phyloP scores from a whole-genome alignment of 2,888 invertebrate species.

The Coleophora deauratella region DNA sequence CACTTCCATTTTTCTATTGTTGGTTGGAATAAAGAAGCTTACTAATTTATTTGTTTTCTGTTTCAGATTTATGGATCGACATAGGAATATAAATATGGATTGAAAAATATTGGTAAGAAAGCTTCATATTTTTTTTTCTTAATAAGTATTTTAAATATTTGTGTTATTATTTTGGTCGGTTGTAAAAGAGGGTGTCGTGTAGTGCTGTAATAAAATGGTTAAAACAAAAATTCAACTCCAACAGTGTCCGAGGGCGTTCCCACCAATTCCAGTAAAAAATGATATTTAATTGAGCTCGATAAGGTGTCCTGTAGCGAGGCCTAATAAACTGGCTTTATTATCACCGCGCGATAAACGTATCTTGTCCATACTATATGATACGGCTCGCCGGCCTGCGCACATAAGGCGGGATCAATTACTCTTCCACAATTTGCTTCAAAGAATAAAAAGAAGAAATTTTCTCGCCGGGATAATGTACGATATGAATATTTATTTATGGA shows the following conservation, averaged over 20 bases:
- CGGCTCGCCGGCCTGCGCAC: conserved; percentile 21
- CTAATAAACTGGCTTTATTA: conserved; percentile 70
- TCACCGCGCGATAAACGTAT: conserved; percentile 50
- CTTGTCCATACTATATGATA: conserved; percentile 25
- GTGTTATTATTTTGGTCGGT: not conserved
- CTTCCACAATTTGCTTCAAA: too few relatives aligned
- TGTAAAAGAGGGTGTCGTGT: conserved; percentile 24
- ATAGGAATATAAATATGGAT: conserved; percentile 34
- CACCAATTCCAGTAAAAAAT: conserved; percentile 66
- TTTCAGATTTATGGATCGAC: conserved; percentile 48
- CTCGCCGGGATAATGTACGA: not conserved
- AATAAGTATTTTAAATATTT: not conserved
- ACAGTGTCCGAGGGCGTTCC: conserved; percentile 52
- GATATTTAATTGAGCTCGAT: conserved; percentile 71
- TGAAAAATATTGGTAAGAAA: conserved; percentile 37
- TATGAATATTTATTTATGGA: conserved; percentile 32
- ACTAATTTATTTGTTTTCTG: conserved; percentile 28
- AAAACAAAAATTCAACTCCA: conserved; percentile 37
- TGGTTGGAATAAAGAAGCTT: not conserved
- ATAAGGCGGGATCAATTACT: conserved; percentile 24
- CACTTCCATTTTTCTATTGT: conserved; percentile 11
- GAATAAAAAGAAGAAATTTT: not conserved
- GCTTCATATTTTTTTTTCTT: conserved; percentile 8
- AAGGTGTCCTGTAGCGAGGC: conserved; percentile 57
- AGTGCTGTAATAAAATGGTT: conserved; percentile 28